These are phyloP conservation scores for Caprella mutica DNA, from an alignment of 2,888 invertebrate species.

Conservation along the genomic window DNA sequence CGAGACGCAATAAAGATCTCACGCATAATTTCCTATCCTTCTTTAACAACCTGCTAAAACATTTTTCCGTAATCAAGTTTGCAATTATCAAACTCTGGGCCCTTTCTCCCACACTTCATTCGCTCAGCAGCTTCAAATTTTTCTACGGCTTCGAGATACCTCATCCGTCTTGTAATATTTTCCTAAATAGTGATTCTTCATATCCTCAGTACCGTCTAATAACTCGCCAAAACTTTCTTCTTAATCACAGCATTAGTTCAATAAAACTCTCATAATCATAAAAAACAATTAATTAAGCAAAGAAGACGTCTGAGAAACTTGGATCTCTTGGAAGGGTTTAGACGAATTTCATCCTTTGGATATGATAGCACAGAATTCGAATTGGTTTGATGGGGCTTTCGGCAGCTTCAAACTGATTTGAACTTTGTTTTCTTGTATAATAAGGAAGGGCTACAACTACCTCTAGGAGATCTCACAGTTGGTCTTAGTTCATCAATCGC, in stretches of 20 bases:
- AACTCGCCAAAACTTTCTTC: slow-evolving; percentile 34
- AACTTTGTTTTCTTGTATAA: background rate
- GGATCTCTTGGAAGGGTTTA: no score
- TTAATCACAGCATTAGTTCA: slow-evolving; percentile 34
- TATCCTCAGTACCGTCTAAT: slow-evolving; percentile 25
- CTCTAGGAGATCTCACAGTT: background rate
- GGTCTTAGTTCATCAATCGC: background rate
- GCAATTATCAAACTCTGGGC: no score
- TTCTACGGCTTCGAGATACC: no score
- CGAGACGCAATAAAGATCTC: no score
- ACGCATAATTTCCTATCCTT: no score
- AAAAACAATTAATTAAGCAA: slow-evolving; percentile 35
- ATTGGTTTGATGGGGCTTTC: no score
- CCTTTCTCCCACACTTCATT: no score
- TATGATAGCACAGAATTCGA: no score
- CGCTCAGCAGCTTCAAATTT: no score
- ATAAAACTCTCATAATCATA: slow-evolving; percentile 33
- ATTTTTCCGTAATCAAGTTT: no score
- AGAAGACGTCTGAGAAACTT: slow-evolving; percentile 23
- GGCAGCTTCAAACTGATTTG: background rate
- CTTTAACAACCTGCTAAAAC: no score
- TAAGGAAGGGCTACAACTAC: background rate
- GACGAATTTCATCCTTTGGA: no score
- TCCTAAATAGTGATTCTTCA: slow-evolving; percentile 23
- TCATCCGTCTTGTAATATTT: slow-evolving; percentile 27